Evolutionary conservation across 2,113 vertebrate species (phyloP).

Genomic region (Apus apus): DNA sequence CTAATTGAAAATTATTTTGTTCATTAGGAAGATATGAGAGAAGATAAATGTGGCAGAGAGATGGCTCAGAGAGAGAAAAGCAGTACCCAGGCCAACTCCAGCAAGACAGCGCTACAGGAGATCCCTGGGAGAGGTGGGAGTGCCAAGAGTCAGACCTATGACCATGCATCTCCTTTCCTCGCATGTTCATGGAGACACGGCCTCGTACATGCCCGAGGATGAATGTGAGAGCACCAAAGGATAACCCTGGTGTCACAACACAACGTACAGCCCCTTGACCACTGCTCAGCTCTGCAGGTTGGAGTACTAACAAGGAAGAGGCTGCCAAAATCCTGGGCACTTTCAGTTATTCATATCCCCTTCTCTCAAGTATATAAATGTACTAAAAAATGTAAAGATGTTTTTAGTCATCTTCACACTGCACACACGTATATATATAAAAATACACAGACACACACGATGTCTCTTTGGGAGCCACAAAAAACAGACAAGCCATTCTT

Average conservation of each 20-base stretch:
- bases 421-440: neutral
- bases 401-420: conserved; percentile 49
- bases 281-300: neutral
- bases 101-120: rapidly evolving
- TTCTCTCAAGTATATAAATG: neutral
- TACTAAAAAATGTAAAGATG: neutral
- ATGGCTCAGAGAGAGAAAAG: neutral
- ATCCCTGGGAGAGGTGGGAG: neutral
- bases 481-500: neutral
- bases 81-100: neutral
- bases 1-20: neutral
- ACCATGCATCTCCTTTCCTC: neutral
- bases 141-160: neutral
- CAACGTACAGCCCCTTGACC: neutral
- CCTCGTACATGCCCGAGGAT: neutral
- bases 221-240: neutral
- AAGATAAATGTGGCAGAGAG: neutral
- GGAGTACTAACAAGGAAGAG: neutral
- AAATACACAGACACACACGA: conserved; percentile 11
- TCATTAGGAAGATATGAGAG: neutral
- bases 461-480: neutral
- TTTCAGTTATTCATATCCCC: neutral
- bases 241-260: neutral
- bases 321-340: neutral
- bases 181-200: neutral